Conservation (phyloP, 2,797 vertebrate species). For the Mus minutoides region DNA sequence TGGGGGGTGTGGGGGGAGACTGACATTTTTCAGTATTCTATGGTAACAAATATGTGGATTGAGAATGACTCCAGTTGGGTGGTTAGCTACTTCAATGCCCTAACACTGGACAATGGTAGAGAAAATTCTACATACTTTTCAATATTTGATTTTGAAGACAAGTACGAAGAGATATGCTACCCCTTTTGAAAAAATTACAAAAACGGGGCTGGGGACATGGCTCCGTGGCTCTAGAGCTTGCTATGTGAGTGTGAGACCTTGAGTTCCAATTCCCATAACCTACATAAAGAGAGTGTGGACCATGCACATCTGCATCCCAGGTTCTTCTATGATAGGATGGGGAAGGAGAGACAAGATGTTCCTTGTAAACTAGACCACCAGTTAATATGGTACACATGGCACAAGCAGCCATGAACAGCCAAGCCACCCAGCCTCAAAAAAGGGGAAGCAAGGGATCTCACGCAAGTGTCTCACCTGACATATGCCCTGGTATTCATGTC, state of each 20-base stretch:
- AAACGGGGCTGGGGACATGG: neutral
- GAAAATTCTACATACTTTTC: neutral
- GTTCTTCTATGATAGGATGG: neutral
- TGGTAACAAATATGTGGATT: neutral
- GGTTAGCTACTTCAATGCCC: neutral
- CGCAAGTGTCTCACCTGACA: no score
- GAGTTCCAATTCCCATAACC: neutral
- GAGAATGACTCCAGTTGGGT: neutral
- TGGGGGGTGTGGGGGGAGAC: no score
- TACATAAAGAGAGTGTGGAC: neutral
- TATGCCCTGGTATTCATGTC: neutral
- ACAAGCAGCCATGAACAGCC: neutral
- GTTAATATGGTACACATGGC: neutral
- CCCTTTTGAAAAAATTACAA: neutral
- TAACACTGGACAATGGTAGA: neutral
- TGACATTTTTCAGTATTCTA: neutral
- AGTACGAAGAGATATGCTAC: neutral
- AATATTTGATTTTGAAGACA: constrained; percentile 21
- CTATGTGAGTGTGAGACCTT: neutral
- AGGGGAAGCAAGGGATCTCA: neutral
- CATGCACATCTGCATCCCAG: neutral
- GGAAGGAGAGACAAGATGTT: neutral
- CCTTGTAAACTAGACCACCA: neutral
- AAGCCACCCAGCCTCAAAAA: neutral
- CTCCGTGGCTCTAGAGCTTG: neutral